phyloP scores from a whole-genome alignment of 2,888 invertebrate genomes.

The Drosophila buzzatii region DNA sequence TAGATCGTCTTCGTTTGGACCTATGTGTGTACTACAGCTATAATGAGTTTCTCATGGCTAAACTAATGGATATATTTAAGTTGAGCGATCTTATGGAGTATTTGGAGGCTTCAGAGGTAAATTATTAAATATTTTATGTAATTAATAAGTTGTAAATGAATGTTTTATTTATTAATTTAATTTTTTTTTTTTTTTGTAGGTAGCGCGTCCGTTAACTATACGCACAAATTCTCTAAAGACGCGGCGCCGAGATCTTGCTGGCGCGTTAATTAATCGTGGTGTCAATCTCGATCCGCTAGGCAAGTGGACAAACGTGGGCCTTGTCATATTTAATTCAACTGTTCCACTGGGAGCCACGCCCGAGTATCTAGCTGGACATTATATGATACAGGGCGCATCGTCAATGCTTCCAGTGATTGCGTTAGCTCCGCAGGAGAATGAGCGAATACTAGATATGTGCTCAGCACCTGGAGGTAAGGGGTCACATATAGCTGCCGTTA shows the following conservation, averaged over 20 bases:
- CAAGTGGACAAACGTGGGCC: slow-evolving; percentile 99
- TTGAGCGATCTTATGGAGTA: slow-evolving; percentile 95
- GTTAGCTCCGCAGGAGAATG: slow-evolving; percentile 97
- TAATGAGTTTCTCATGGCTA: slow-evolving; percentile 97
- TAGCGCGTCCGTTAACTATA: slow-evolving; percentile 96
- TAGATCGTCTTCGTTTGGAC: slow-evolving; percentile 92
- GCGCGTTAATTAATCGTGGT: slow-evolving; percentile 97
- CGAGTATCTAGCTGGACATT: slow-evolving; percentile 99
- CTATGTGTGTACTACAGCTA: slow-evolving; percentile 98
- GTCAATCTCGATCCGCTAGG: slow-evolving; percentile 99
- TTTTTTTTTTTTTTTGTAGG: slow-evolving; percentile 56
- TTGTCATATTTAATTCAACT: slow-evolving; percentile 97
- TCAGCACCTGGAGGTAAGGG: slow-evolving; percentile 99
- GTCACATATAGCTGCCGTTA: slow-evolving; percentile 97
- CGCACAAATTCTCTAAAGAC: slow-evolving; percentile 98
- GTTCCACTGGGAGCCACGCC: slow-evolving; percentile 99
- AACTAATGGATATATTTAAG: slow-evolving; percentile 95
- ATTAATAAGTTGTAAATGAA: neutral
- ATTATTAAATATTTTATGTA: neutral
- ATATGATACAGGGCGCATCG: slow-evolving; percentile 98
- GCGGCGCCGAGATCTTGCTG: slow-evolving; percentile 95
- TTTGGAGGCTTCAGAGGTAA: slow-evolving; percentile 97
- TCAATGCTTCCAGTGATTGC: slow-evolving; percentile 99
- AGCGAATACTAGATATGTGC: slow-evolving; percentile 97
- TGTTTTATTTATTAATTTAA: too few relatives aligned